Evolutionary conservation across 2,888 invertebrate genomes (phyloP).

Genomic region (Andrena hattorfiana): DNA sequence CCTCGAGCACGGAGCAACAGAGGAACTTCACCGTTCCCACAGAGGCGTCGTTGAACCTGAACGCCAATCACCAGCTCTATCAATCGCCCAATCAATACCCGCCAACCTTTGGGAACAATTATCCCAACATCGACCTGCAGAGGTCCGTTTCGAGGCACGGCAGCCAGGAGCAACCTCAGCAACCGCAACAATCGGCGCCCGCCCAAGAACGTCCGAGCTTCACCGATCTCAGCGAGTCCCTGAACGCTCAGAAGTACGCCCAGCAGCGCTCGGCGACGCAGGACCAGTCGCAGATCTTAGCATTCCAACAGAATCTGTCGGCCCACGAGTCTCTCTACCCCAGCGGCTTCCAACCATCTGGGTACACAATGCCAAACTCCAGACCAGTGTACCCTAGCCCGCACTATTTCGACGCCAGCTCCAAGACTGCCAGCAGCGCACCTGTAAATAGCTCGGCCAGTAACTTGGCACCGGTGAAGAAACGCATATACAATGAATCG

Average conservation of each 20-base stretch:
- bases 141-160: slow-evolving; percentile 69
- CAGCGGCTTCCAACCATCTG: slow-evolving; percentile 79
- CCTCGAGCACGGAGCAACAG: slow-evolving; percentile 70
- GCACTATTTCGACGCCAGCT: slow-evolving; percentile 81
- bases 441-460: slow-evolving; percentile 63
- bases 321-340: slow-evolving; percentile 81
- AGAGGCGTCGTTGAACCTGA: slow-evolving; percentile 73
- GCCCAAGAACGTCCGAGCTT: slow-evolving; percentile 74
- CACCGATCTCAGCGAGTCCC: slow-evolving; percentile 71
- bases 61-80: slow-evolving; percentile 78
- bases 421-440: slow-evolving; percentile 65
- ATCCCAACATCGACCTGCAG: slow-evolving; percentile 74
- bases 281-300: slow-evolving; percentile 78
- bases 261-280: slow-evolving; percentile 73
- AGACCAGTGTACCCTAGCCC: slow-evolving; percentile 81
- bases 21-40: slow-evolving; percentile 65
- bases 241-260: slow-evolving; percentile 74
- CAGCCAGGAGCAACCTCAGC: slow-evolving; percentile 69
- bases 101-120: slow-evolving; percentile 77
- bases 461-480: slow-evolving; percentile 80
- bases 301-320: slow-evolving; percentile 80
- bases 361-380: slow-evolving; percentile 81
- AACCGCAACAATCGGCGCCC: slow-evolving; percentile 67
- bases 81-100: slow-evolving; percentile 78
- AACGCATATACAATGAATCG: slow-evolving; percentile 81